Evolutionary conservation across 2,113 vertebrate genomes (phyloP).

Genomic region (Hippocampus comes): DNA sequence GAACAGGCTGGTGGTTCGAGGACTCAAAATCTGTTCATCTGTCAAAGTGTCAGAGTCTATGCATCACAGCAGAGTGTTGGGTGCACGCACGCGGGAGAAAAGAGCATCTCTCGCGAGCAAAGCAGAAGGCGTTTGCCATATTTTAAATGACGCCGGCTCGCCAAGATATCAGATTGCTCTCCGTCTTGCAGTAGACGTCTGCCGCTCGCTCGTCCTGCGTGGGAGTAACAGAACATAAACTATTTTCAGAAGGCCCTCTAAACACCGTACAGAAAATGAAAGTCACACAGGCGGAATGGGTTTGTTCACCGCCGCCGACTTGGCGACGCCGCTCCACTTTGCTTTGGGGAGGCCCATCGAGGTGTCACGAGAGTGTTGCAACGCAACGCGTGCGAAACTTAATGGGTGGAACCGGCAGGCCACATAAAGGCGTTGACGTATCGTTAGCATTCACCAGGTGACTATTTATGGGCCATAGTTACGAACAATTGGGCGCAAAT

Average conservation of each 20-base stretch:
- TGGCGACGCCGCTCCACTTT: neutral
- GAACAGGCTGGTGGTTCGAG: slow-evolving; percentile 68
- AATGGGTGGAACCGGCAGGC: slow-evolving; percentile 1
- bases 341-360: slow-evolving; percentile 4
- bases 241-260: slow-evolving; percentile 56
- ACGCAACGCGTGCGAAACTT: neutral
- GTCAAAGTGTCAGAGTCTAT: slow-evolving; percentile 75
- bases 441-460: slow-evolving; percentile 5
- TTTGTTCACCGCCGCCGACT: slow-evolving; percentile 41
- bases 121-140: slow-evolving; percentile 62
- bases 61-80: slow-evolving; percentile 65
- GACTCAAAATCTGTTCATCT: slow-evolving; percentile 76
- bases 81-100: slow-evolving; percentile 33
- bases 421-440: neutral
- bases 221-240: slow-evolving; percentile 64
- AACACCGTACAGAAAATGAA: slow-evolving; percentile 47
- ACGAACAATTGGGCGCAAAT: slow-evolving; percentile 8
- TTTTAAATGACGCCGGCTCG: slow-evolving; percentile 66
- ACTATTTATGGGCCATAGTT: slow-evolving; percentile 5
- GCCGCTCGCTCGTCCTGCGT: slow-evolving; percentile 49
- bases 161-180: slow-evolving; percentile 64
- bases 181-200: slow-evolving; percentile 58
- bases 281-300: slow-evolving; percentile 36
- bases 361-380: slow-evolving; percentile 18
- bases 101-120: slow-evolving; percentile 59